Evolutionary conservation across 2,113 vertebrate species (phyloP).

Genomic region (Glareola pratincola): DNA sequence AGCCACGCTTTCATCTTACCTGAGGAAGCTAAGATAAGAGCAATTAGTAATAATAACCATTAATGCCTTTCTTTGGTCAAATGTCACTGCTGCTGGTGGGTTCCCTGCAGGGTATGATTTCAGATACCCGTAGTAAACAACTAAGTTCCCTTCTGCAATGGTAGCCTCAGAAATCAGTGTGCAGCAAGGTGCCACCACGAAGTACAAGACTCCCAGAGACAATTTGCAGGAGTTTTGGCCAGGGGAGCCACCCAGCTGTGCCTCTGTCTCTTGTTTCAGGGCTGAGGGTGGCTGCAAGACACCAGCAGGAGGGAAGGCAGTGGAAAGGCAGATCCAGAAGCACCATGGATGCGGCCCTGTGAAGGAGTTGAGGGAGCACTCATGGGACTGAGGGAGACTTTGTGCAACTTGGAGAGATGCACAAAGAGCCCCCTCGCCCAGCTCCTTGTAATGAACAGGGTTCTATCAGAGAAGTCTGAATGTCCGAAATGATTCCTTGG

Average conservation of each 20-base stretch:
- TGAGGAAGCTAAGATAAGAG: neutral
- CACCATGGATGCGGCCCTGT: neutral
- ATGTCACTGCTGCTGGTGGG: neutral
- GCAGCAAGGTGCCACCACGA: neutral
- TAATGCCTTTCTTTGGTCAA: neutral
- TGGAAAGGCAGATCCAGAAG: neutral
- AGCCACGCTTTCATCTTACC: neutral
- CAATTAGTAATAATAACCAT: neutral
- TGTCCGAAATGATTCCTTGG: rapidly evolving
- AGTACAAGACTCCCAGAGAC: neutral
- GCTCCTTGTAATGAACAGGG: neutral
- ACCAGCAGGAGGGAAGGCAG: neutral
- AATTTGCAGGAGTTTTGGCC: neutral
- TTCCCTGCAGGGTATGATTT: neutral
- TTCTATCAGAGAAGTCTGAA: neutral
- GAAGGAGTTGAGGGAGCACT: neutral
- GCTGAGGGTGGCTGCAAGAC: neutral
- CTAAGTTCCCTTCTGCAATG: neutral
- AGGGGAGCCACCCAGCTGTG: neutral
- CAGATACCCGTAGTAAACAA: neutral
- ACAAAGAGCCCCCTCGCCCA: neutral
- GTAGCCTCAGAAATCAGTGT: neutral
- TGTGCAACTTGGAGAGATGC: neutral
- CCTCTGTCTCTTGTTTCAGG: neutral
- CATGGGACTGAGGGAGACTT: neutral